Conservation (phyloP, 2,888 invertebrate species). For the Pelosia muscerda region DNA sequence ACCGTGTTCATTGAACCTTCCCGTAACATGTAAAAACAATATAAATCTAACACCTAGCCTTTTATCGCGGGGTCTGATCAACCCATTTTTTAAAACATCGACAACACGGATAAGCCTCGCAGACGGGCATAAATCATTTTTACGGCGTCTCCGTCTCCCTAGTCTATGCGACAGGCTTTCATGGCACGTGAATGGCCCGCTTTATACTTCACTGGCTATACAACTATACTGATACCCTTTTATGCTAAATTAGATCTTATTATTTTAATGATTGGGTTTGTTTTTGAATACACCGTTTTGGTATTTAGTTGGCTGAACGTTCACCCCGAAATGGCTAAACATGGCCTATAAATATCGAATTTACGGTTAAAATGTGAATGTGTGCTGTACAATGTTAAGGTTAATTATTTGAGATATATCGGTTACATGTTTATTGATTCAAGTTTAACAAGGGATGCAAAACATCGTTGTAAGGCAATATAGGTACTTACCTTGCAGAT, state of each 20-base stretch:
- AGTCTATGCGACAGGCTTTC: constrained; percentile 82
- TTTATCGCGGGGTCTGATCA: constrained; percentile 70
- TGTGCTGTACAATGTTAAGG: constrained; percentile 41
- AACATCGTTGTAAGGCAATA: not conserved
- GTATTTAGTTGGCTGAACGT: constrained; percentile 51
- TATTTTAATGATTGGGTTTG: constrained; percentile 38
- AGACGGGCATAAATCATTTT: constrained; percentile 81
- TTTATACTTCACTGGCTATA: constrained; percentile 74
- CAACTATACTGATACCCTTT: constrained; percentile 47
- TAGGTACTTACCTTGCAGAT: too few relatives aligned
- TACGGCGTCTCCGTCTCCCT: constrained; percentile 71
- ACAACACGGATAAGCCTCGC: constrained; percentile 77
- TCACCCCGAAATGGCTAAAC: constrained; percentile 75
- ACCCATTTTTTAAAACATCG: constrained; percentile 68
- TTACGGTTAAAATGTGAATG: constrained; percentile 57
- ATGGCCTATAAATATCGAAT: constrained; percentile 78
- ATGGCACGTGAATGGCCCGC: constrained; percentile 75
- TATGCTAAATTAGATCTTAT: constrained; percentile 37
- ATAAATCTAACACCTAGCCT: constrained; percentile 26
- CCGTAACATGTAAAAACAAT: constrained; percentile 10
- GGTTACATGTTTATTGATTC: constrained; percentile 6
- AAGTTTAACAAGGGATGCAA: not conserved
- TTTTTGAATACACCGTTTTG: constrained; percentile 40
- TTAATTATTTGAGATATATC: constrained; percentile 21
- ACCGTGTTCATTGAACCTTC: not conserved